A percentile compares a stretch with the other conserved stretches of the same genome.
phyloP scores from a whole-genome alignment of 2,888 invertebrate genomes.

The Sesia bembeciformis region DNA sequence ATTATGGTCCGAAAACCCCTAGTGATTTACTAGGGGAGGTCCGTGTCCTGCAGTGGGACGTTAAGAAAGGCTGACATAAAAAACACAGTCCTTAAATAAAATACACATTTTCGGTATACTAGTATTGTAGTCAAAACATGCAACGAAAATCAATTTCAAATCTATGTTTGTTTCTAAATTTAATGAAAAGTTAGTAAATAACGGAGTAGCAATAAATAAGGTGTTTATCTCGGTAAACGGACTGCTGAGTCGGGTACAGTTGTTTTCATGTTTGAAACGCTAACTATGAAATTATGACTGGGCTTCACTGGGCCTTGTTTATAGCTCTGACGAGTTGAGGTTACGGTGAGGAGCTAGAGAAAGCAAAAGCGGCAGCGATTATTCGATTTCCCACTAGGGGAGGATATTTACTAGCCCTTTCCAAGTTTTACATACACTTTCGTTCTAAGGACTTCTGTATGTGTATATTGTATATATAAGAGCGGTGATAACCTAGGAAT shows the following conservation, averaged over 20 bases:
- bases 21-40: too few relatives aligned
- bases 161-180: not conserved
- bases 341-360: slow-evolving; percentile 1
- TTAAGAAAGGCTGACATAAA: too few relatives aligned
- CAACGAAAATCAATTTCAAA: not conserved
- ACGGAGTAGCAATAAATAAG: not conserved
- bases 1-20: too few relatives aligned
- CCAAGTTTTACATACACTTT: too few relatives aligned
- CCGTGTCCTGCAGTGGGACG: too few relatives aligned
- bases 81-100: too few relatives aligned
- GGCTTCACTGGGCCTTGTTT: slow-evolving; percentile 13
- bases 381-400: not conserved
- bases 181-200: not conserved
- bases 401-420: too few relatives aligned
- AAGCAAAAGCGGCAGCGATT: slow-evolving; percentile 6
- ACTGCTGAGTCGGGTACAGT: slow-evolving; percentile 4
- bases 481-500: too few relatives aligned
- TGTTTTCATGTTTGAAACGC: slow-evolving; percentile 11
- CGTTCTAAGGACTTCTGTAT: too few relatives aligned
- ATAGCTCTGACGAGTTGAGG: slow-evolving; percentile 9
- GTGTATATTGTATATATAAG: too few relatives aligned
- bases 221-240: not conserved
- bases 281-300: slow-evolving; percentile 20
- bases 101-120: too few relatives aligned
- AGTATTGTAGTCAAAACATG: not conserved